Conservation (phyloP, 2,888 invertebrate genomes). For the Axea sp. region DNA sequence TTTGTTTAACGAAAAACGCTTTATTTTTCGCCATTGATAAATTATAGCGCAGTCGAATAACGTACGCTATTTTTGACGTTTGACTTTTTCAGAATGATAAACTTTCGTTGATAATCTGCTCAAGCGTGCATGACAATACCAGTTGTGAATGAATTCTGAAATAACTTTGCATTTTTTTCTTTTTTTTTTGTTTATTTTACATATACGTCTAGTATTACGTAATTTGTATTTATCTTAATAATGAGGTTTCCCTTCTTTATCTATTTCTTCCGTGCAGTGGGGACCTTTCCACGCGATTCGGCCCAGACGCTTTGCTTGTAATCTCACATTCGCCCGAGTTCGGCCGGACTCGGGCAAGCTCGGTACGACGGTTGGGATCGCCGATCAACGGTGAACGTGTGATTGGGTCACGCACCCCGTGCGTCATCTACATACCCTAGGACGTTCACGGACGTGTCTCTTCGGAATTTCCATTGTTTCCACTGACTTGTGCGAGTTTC, state of each 20-base stretch:
- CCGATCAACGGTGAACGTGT: slow-evolving; percentile 72
- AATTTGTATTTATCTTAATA: slow-evolving; percentile 30
- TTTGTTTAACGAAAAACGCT: no score
- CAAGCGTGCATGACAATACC: no score
- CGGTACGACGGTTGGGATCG: slow-evolving; percentile 57
- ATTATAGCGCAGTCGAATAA: no score
- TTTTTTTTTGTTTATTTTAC: slow-evolving; percentile 4
- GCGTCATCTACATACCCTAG: slow-evolving; percentile 73
- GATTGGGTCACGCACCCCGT: slow-evolving; percentile 78
- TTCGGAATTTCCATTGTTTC: slow-evolving; percentile 73
- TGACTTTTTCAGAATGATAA: no score
- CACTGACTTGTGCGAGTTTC: slow-evolving; percentile 23
- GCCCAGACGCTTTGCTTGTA: slow-evolving; percentile 9
- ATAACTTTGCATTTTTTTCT: no score
- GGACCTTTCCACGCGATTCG: slow-evolving; percentile 3
- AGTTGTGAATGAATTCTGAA: slow-evolving; percentile 14
- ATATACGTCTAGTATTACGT: slow-evolving; percentile 4
- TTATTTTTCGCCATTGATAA: no score
- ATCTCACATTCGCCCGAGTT: slow-evolving; percentile 65
- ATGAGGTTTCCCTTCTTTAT: slow-evolving; percentile 24
- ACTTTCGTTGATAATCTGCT: no score
- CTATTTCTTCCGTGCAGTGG: slow-evolving; percentile 12
- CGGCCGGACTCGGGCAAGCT: slow-evolving; percentile 26
- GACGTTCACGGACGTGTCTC: slow-evolving; percentile 75
- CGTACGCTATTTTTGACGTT: no score